Base-by-base conservation (phyloP, 1,140 invertebrate genomes). In the Wiebesia pumilae region DNA sequence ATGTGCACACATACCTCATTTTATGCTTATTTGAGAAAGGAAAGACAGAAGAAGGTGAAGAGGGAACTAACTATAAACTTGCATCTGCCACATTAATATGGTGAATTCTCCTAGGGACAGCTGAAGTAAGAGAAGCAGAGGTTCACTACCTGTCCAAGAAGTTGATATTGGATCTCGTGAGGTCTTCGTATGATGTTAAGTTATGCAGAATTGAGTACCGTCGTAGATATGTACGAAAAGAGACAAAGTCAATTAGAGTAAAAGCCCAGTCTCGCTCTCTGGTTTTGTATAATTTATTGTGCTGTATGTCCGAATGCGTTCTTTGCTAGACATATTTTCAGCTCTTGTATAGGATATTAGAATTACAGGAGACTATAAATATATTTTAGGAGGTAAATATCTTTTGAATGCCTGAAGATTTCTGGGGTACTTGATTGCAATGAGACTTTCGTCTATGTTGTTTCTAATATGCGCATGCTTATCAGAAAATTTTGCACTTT, bases 131-230 rank as follows among this genome's bases (percentile, higher is more conserved):
- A 40, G 67, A 33, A 10, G 21, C 33, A 14, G 3, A 24, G 71
- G 71, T 79, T n/a, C 83, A 79, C 77, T 83, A 87, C 75, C 80
- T 86, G 86, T 88, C 89, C 88, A 81, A 58, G 81, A 90, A 90
- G 87, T 90, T 92, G 91, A 90, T 90, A 85, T 90, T 91, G 77
- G 88, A 89, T 88, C 89, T 88, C 89, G 77, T 78, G 90, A 90
- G 91, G 90, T 82, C 88, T 83, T 87, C 82, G 40, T 84, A 83
- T 71, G 90, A 90, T 90, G 89, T 90, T 91, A 89, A 92, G 91
- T 91, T 92, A 92, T 90, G 89, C 88, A 83, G 65, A 35, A 69
- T 38, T 38, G 35, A 51, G 80, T 33, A 78, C 67, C 27, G 3
- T 62, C 24, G 10, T 38, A 75, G 47, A 73, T 38, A 33, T 40